Percentiles rank a stretch among this genome's conserved stretches.
phyloP scores from a whole-genome alignment of 2,113 vertebrate genomes.

The Meles meles region DNA sequence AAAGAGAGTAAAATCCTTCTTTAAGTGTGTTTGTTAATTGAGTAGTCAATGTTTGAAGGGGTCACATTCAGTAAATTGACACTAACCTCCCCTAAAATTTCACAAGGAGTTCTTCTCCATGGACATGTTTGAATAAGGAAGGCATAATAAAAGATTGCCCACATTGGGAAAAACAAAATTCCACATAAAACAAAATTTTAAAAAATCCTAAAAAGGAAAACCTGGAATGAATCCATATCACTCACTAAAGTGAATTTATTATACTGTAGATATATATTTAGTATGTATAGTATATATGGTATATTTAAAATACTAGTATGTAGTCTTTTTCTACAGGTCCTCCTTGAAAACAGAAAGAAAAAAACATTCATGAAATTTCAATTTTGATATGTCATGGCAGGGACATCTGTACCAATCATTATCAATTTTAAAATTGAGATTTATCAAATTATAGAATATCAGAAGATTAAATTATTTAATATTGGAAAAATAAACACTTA shows the following conservation, averaged over 20 bases:
- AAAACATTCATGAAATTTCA: conserved; percentile 26
- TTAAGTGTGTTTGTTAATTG: neutral
- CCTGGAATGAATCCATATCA: neutral
- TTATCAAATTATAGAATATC: neutral
- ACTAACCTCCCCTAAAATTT: neutral
- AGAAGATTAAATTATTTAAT: neutral
- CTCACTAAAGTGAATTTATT: neutral
- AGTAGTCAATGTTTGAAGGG: neutral
- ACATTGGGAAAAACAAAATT: neutral
- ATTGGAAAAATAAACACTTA: neutral
- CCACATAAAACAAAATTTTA: neutral
- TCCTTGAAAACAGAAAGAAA: neutral
- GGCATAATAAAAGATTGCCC: neutral
- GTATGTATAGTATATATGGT: neutral
- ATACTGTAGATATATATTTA: neutral
- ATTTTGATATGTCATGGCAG: neutral
- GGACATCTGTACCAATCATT: neutral
- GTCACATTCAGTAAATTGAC: neutral
- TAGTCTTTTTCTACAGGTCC: neutral
- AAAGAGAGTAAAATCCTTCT: neutral
- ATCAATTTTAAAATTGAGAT: neutral
- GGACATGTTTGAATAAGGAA: neutral
- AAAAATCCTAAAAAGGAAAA: neutral
- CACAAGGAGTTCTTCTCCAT: neutral
- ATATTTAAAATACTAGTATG: neutral